Conservation (phyloP, 2,888 invertebrate species). For the Rhabditophanes sp. region DNA sequence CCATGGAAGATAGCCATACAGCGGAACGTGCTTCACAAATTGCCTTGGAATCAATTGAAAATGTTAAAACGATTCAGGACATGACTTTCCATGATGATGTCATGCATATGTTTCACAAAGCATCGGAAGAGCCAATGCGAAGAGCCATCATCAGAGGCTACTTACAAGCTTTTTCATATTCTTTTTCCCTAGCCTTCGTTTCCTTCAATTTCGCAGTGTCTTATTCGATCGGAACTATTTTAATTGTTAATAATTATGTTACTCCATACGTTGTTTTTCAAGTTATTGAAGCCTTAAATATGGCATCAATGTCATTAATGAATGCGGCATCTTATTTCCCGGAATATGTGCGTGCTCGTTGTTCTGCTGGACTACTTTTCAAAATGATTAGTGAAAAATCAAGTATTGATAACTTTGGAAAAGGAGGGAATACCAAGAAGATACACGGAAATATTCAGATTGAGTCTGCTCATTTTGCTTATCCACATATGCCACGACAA, state of each 20-base stretch:
- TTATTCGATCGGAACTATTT: conserved; percentile 23
- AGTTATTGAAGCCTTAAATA: conserved; percentile 17
- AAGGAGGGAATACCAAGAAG: too few relatives aligned
- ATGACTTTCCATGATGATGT: conserved; percentile 45
- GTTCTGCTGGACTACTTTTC: conserved; percentile 20
- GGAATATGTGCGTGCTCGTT: conserved; percentile 12
- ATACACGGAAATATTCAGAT: conserved; percentile 55
- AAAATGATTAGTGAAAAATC: conserved; percentile 10
- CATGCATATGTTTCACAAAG: conserved; percentile 31
- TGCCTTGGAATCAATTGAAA: conserved; percentile 46
- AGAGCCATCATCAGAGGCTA: conserved; percentile 21
- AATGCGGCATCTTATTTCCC: conserved; percentile 13
- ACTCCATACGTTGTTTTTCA: conserved; percentile 20
- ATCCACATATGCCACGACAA: conserved; percentile 66
- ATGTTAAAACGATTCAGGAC: conserved; percentile 46
- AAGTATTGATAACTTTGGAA: conserved; percentile 13
- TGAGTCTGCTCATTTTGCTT: conserved; percentile 59
- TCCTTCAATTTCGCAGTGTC: conserved; percentile 27
- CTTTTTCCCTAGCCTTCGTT: conserved; percentile 20
- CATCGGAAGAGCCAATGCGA: conserved; percentile 16
- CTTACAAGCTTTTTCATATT: conserved; percentile 15
- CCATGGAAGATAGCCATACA: conserved; percentile 21
- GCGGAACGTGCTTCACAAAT: conserved; percentile 35
- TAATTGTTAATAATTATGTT: conserved; percentile 16
- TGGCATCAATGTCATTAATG: conserved; percentile 12